Base-by-base conservation (phyloP, 2,888 invertebrate species). In the Caenorhabditis sp. region DNA sequence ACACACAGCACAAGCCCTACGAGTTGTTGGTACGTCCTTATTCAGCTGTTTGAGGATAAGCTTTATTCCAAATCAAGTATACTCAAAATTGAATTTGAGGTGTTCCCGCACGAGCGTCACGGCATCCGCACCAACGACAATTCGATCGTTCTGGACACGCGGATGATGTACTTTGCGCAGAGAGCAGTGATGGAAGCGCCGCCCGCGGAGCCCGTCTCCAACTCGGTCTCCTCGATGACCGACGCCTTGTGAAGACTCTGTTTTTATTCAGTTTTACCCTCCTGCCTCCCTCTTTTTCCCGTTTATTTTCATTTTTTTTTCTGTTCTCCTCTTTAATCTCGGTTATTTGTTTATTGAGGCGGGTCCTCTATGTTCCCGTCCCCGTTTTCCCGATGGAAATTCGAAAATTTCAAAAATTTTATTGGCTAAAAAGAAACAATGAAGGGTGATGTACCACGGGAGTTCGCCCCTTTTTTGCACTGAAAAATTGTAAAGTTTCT, bases 81-180 rank as follows among this genome's bases (percentile, higher is more conserved):
- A 15, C 26, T 26, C 13, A 48, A 22, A 13, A 30, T 9, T 20
- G 17, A 1, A 52, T 13, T 20, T 3, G 27, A 43, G 92, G 93
- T 99, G 20, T 99, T 97, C 90, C 98, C 99, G 0, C 94, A 94
- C 80, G 99, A 99, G 90, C 92, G 99, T 79, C 99, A 99, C 90
- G 97, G 97, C 15, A 92, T 99, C 22, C 92, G 98, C 95, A 94
- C 95, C 90, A 94, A 95, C 32, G 82, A 83, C 7, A 66, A 80
- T 2, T 95, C 95, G 86, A 95, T 95, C 90, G 97, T 98, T 90
- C 96, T 96, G 90, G 97, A 98, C 90, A 95, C 96, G 7, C 95
- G 94, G 55, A 91, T 98, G 73, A 91, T 98, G 70, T 56, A 65
- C 43, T 84, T 84, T 56, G 80, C 82, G 39, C 78, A 78, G 48